A percentile compares a stretch with the other conserved stretches of the same genome.
Conservation (phyloP, 64 coral and sea anemone species). For the Stichodactyla mertensii region DNA sequence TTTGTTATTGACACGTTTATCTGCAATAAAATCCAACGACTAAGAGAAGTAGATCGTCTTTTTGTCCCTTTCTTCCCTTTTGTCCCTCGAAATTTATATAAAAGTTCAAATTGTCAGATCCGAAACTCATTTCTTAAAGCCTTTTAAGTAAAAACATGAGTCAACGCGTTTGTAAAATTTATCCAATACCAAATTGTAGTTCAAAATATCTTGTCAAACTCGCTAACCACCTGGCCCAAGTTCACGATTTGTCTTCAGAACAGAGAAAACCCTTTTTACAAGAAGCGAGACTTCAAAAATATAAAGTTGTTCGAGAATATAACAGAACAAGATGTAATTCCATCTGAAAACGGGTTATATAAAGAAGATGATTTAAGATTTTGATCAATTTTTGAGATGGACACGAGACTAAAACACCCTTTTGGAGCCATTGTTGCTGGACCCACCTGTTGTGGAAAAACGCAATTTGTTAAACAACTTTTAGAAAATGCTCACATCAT, state of each 20-base stretch:
- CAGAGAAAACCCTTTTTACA: slow-evolving; percentile 26
- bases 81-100: too few species aligned
- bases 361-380: too few species aligned
- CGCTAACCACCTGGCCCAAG: slow-evolving; percentile 14
- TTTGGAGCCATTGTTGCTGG: slow-evolving; percentile 45
- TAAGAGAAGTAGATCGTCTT: too few species aligned
- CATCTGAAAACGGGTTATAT: not conserved
- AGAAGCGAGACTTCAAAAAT: slow-evolving; percentile 17
- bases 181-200: not conserved
- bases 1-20: too few species aligned
- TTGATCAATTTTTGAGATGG: slow-evolving; percentile 17
- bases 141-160: not conserved
- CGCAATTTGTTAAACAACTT: not conserved
- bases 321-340: not conserved
- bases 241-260: slow-evolving; percentile 32
- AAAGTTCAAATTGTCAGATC: too few species aligned
- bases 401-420: slow-evolving; percentile 42
- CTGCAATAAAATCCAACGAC: too few species aligned
- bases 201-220: slow-evolving; percentile 8
- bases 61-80: too few species aligned
- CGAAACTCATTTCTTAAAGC: too few species aligned
- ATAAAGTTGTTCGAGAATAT: not conserved
- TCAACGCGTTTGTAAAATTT: not conserved
- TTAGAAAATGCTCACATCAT: not conserved
- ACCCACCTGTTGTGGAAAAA: slow-evolving; percentile 27